Base-by-base conservation (phyloP, 2,888 invertebrate species). In the Drosophila macrospina region DNA sequence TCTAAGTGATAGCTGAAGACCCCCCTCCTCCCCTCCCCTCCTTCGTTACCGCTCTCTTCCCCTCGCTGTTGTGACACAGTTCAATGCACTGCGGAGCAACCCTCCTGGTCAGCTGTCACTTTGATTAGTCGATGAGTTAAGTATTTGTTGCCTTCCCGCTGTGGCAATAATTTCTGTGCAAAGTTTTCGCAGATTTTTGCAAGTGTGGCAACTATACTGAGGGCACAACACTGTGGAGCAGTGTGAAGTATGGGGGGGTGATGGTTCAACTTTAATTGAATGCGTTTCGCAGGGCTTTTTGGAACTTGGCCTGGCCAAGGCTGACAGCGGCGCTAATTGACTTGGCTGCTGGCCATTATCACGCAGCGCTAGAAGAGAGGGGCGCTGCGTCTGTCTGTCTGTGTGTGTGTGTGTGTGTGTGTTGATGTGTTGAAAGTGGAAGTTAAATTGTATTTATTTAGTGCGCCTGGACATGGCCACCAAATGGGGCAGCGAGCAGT, bases 371-470 rank as follows among this genome's bases (percentile, higher is more conserved):
- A 20, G 20, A 20, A 3, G 20, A 3, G 20, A 20, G 20, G 20
- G 20, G 20, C 20, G 20, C 20, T 20, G 3, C 3, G 20, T 20
- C 2, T 20, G 20, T 20, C 2, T 20, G 20, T 3, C 2, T 20
- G 20, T 20, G 20, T 20, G 20, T 20, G 20, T 20, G 20, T 3
- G 20, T 20, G 41, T 28, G 64, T 56, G 63, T 55, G 42, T 69
- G 70, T 66, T 73, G 78, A 82, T 77, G 86, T 88, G 88, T 80
- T 78, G 88, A 88, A 88, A 86, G 86, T 86, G 86, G 84, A 85
- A 85, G 86, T 85, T 85, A 86, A 85, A 85, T 88, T 88, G 86
- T 85, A 80, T 85, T 85, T 85, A 66, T 41, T 86, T 67, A 86
- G 84, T 80, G 83, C 70, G 82, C 66, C 76, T 64, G 64, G 42